A percentile compares a stretch with the other conserved stretches of the same genome.
These are phyloP conservation scores for Poeciliopsis gracilis DNA, from an alignment of 2,797 vertebrate species.

Conservation along the genomic window DNA sequence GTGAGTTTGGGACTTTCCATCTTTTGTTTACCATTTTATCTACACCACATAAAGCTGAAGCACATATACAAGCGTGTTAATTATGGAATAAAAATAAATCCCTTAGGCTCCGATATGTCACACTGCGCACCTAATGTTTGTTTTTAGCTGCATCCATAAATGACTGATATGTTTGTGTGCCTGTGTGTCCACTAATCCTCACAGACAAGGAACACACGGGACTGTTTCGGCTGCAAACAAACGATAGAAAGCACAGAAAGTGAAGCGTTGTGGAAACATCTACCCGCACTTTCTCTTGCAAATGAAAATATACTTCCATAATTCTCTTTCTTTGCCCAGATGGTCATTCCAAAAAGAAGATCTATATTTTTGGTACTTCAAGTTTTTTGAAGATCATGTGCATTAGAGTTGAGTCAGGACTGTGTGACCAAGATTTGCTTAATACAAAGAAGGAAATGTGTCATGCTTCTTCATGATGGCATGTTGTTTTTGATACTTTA, in stretches of 20 bases:
- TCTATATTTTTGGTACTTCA: constrained; percentile 26
- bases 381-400: constrained; percentile 40
- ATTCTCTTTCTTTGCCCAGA: constrained; percentile 21
- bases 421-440: not conserved
- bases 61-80: constrained; percentile 10
- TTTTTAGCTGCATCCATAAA: constrained; percentile 5
- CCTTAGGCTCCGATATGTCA: not conserved
- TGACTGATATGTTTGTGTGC: not conserved
- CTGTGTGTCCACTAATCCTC: not conserved
- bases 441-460: constrained; percentile 33
- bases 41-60: constrained; percentile 13
- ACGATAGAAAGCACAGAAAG: constrained; percentile 8
- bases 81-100: not conserved
- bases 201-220: constrained; percentile 12
- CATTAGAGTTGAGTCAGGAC: constrained; percentile 9
- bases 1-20: constrained; percentile 62
- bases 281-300: constrained; percentile 36
- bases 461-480: not conserved
- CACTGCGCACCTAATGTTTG: not conserved
- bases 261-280: not conserved
- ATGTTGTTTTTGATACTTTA: not conserved
- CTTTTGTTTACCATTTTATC: constrained; percentile 27
- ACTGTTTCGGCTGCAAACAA: constrained; percentile 25
- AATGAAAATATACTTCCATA: not conserved
- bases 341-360: constrained; percentile 8